phyloP scores from a whole-genome alignment of 2,888 invertebrate species.

The Nebria salina region DNA sequence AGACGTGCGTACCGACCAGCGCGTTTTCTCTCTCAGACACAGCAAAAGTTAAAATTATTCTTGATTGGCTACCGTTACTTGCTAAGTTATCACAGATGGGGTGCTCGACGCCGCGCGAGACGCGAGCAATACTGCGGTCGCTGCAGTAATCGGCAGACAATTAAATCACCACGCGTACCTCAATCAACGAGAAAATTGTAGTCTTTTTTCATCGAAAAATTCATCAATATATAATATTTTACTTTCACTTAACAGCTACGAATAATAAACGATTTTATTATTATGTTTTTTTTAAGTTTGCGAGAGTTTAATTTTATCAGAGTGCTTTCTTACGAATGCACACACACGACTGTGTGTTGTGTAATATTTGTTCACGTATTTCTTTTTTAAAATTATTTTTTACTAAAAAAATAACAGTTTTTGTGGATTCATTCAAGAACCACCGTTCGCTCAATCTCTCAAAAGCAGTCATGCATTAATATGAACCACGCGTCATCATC shows the following conservation, averaged over 20 bases:
- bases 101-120: constrained; percentile 20
- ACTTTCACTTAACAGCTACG: constrained; percentile 45
- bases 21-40: constrained; percentile 60
- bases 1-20: constrained; percentile 51
- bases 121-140: constrained; percentile 45
- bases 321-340: constrained; percentile 11
- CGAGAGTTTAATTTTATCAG: constrained; percentile 12
- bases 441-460: constrained; percentile 39
- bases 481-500: constrained; percentile 36
- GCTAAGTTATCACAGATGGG: constrained; percentile 63
- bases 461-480: constrained; percentile 56
- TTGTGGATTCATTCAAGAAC: not conserved
- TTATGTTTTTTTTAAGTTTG: constrained; percentile 3
- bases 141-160: constrained; percentile 54
- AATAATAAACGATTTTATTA: constrained; percentile 28
- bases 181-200: constrained; percentile 42
- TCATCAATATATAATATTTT: constrained; percentile 27
- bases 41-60: constrained; percentile 61
- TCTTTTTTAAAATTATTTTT: constrained; percentile 9
- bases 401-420: constrained; percentile 26
- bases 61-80: constrained; percentile 63
- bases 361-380: constrained; percentile 5
- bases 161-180: constrained; percentile 55
- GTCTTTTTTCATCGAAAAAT: constrained; percentile 32
- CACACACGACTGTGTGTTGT: constrained; percentile 15